Base-by-base conservation (phyloP, 1,140 invertebrate species). In the Rhagoletis pomonella region DNA sequence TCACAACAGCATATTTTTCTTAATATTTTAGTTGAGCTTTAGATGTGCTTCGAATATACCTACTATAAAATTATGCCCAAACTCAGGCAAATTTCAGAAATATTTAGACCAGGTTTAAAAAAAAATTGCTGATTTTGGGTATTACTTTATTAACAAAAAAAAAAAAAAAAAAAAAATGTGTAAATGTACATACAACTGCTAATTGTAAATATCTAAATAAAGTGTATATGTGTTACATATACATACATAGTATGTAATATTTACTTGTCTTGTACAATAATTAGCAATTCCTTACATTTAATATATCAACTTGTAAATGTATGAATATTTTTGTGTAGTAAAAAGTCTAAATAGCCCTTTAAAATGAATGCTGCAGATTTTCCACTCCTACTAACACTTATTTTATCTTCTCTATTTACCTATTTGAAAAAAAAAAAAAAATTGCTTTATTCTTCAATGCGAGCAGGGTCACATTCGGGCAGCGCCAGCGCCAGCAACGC, bases 401-500 rank as follows among this genome's bases (percentile, higher is more conserved):
- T 2, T 73, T 86, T 67, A 69, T 39, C 10, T 67, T 29, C 1
- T 44, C 58, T 0, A n/a, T 86, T 47, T 42, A 64, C 17, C 50
- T n/a, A 67, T 29, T 29, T 29, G 29, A 29, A 29, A 29, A 29
- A 29, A 29, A 29, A 29, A 29, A 19, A 17, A 44, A 6, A 58
- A 55, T 0, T 87, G 65, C 29, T 50, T 55, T 73, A 2, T 85
- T 29, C 10, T 87, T 19, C 17, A 29, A 58, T 14, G 44, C 67
- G 64, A 84, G 29, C 86, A 89, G 89, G 89, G 64, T 89, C 89
- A 47, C 84, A 85, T 50, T 87, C 88, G 39, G 67, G 77, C 42
- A 85, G 89, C 86, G 92, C 90, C 88, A 93, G 89, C 87, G 90
- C 89, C 85, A 91, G 91, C 89, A 92, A 92, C 87, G 91, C 91